Base-by-base conservation (phyloP, 2,888 invertebrate genomes). In the Epiblema foenella region DNA sequence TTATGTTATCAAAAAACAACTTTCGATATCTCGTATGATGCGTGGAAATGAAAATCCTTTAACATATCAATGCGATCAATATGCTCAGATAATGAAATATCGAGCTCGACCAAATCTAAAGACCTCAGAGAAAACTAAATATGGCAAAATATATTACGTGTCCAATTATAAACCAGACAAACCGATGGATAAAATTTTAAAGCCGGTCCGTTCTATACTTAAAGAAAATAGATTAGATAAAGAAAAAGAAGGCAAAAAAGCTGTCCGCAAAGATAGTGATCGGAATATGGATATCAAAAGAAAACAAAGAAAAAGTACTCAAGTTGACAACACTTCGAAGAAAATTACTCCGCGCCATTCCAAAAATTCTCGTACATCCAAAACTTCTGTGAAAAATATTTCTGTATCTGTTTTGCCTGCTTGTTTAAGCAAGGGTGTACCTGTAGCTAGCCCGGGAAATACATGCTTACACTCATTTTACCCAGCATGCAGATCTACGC, bases 131-230 rank as follows among this genome's bases (percentile, higher is more conserved):
- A 63, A 37, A n/a, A 20, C n/a, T n/a, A 64, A 54, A 54, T n/a
- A n/a, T 18, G 64, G 64, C 18, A 52, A 54, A 10, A 54, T 64
- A 64, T 64, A 10, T 20, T 64, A 57, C 17, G 65, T 65, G 3
- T 10, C n/a, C 9, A 52, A 51, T 33, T 37, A 37, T 10, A 37
- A 37, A 33, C 11, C 17, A 37, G 9, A 33, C 17, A 15, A n/a
- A 33, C 18, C 33, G 0, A 18, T 4, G 10, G 37, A 52, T 0
- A 24, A 0, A 12, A 37, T 33, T 12, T 37, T 49, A 9, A 17
- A 18, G n/a, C 60, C 20, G n/a, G 24, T 3, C 17, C 24, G n/a
- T 20, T 15, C 42, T 37, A 39, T 5, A 8, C 2, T 58, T 4
- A 42, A 39, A 42, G 42, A 42, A 59, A 15, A 15, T 24, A 24